A percentile compares a stretch with the other conserved stretches of the same genome.
phyloP scores from a whole-genome alignment of 2,888 invertebrate species.

The Caenorhabditis wallacei region DNA sequence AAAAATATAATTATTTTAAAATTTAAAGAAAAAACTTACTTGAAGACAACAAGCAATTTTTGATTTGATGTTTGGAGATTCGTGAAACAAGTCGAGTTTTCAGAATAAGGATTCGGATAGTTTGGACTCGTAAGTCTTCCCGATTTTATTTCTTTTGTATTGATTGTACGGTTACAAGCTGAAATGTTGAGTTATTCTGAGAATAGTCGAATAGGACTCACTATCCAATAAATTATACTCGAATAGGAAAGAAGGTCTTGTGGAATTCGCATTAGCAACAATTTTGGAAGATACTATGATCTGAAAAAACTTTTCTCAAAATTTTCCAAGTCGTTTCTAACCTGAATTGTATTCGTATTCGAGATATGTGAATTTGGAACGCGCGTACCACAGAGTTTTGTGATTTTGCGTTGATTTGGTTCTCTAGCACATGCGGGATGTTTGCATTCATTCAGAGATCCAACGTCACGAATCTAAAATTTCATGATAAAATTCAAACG shows the following conservation, averaged over 20 bases:
- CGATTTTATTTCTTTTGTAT: conserved; percentile 58
- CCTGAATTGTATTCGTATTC: conserved; percentile 70
- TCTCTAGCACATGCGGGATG: conserved; percentile 72
- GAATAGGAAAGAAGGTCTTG: conserved; percentile 35
- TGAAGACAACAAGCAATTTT: conserved; percentile 69
- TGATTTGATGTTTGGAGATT: conserved; percentile 60
- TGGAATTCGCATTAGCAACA: neutral
- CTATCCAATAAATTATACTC: conserved; percentile 54
- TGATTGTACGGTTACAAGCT: conserved; percentile 82
- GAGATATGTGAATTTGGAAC: conserved; percentile 59
- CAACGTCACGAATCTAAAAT: conserved; percentile 69
- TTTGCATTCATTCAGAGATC: conserved; percentile 65
- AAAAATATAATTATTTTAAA: neutral
- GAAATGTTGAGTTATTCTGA: conserved; percentile 30
- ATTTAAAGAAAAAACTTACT: conserved; percentile 28
- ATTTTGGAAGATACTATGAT: conserved; percentile 53
- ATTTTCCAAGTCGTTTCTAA: neutral
- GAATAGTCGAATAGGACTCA: conserved; percentile 6
- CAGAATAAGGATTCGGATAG: conserved; percentile 76
- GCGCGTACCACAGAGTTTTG: conserved; percentile 49
- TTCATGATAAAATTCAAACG: neutral
- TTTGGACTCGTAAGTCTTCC: conserved; percentile 79
- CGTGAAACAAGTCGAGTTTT: conserved; percentile 76
- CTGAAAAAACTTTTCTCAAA: conserved; percentile 10
- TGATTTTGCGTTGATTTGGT: conserved; percentile 64